Evolutionary conservation across 2,888 invertebrate species (phyloP).

Genomic region (Copidosoma aretas): DNA sequence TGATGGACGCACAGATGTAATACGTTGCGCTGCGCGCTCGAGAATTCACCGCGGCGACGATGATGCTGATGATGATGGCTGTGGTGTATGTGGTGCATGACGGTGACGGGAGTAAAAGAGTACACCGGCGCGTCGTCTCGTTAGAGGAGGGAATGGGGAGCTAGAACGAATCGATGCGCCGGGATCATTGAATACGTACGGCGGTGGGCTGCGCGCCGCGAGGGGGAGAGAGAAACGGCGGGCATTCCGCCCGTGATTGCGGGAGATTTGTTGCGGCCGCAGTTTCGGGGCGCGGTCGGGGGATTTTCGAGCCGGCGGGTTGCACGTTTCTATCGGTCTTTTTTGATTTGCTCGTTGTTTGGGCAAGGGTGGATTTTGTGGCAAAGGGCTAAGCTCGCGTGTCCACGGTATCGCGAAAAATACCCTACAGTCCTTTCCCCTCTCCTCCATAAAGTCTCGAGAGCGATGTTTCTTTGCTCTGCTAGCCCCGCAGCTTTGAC

Average conservation of each 20-base stretch:
- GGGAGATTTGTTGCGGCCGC: not conserved
- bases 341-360: no score
- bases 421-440: no score
- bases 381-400: no score
- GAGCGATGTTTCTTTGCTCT: no score
- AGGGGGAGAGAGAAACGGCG: not conserved
- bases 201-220: not conserved
- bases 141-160: not conserved
- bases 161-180: not conserved
- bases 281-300: not conserved
- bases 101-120: not conserved
- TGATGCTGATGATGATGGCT: conserved; percentile 17
- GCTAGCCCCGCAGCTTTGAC: no score
- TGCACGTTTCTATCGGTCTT: no score
- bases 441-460: no score
- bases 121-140: conserved; percentile 2
- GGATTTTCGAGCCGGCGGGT: not conserved
- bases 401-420: no score
- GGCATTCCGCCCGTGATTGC: not conserved
- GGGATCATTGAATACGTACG: not conserved
- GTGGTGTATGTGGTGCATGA: not conserved
- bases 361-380: no score
- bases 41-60: conserved; percentile 15
- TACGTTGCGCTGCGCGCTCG: not conserved
- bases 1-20: not conserved